These are phyloP conservation scores for Phalacrocorax carbo DNA, from an alignment of 2,113 vertebrate genomes.

Conservation along the genomic window DNA sequence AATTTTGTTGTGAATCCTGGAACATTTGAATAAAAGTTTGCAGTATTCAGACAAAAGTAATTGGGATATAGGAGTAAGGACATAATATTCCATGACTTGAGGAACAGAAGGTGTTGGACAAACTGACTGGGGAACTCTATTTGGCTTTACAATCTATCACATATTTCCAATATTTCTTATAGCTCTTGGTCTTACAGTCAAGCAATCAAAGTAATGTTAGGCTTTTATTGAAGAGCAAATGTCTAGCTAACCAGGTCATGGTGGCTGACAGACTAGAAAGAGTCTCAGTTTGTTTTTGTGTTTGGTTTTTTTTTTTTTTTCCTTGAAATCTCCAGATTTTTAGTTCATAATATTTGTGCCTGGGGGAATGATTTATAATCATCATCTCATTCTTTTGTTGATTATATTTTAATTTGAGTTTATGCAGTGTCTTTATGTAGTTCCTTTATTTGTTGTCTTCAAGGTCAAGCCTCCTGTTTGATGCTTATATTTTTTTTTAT, in stretches of 20 bases:
- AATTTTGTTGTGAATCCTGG: neutral
- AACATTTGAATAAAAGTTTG: neutral
- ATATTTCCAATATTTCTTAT: neutral
- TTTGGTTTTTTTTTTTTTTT: neutral
- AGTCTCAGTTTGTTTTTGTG: neutral
- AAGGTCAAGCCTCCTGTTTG: neutral
- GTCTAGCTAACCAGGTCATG: neutral
- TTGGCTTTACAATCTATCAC: neutral
- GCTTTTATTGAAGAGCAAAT: neutral
- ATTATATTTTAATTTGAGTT: neutral
- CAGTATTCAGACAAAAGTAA: neutral
- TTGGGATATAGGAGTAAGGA: neutral
- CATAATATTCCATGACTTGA: neutral
- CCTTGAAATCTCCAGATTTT: neutral
- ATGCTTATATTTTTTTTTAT: neutral
- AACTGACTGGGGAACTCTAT: neutral
- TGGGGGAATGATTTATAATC: neutral
- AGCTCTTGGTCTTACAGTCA: neutral
- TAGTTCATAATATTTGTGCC: neutral
- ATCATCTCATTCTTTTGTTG: neutral
- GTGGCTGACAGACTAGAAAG: neutral
- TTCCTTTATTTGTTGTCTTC: neutral
- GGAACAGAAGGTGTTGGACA: neutral
- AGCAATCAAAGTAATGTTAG: neutral
- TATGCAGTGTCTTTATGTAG: neutral